A percentile compares a stretch with the other conserved stretches of the same genome.
phyloP scores from a whole-genome alignment of 2,113 vertebrate genomes.

The Astatotilapia flaviijosephi region DNA sequence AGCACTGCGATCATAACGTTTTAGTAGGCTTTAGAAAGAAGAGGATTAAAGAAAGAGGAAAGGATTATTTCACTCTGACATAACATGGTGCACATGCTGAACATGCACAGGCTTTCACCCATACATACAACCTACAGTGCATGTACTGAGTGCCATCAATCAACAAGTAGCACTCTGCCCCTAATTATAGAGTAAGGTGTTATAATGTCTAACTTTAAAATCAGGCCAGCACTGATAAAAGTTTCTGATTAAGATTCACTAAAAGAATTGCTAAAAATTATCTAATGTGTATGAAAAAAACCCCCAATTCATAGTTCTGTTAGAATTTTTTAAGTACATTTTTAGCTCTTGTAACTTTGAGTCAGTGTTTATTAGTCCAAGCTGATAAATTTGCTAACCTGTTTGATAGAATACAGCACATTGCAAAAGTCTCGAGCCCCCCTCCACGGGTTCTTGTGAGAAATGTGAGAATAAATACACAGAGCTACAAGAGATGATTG shows the following conservation, averaged over 20 bases:
- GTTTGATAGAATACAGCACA: neutral
- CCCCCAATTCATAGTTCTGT: fast-evolving
- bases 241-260: neutral
- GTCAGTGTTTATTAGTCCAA: neutral
- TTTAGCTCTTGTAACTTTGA: neutral
- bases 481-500: neutral
- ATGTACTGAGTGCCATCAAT: neutral
- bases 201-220: neutral
- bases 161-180: neutral
- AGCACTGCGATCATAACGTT: neutral
- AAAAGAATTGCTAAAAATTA: neutral
- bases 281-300: neutral
- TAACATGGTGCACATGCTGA: neutral
- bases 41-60: neutral
- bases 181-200: neutral
- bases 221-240: neutral
- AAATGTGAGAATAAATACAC: neutral
- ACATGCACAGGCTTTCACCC: neutral
- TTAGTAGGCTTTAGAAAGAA: neutral
- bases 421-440: neutral
- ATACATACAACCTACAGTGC: neutral
- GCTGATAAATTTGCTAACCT: neutral
- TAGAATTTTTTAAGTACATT: neutral
- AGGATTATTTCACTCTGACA: neutral
- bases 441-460: neutral